Percentiles rank a stretch among this genome's conserved stretches.
These are phyloP conservation scores for Nibea albiflora DNA, from an alignment of 2,113 vertebrate genomes.

Conservation along the genomic window DNA sequence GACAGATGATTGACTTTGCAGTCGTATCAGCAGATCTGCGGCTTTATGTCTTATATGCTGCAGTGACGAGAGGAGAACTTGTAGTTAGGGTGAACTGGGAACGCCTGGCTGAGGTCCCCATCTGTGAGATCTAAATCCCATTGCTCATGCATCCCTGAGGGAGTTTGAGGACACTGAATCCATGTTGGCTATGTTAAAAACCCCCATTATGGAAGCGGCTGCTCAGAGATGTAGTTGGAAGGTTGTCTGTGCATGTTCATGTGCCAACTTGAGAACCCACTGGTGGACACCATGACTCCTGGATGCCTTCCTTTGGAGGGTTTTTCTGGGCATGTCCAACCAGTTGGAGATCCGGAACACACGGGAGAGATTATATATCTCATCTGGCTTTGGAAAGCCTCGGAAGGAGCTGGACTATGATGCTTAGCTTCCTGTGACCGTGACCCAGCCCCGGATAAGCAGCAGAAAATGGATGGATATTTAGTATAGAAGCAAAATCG, in stretches of 20 bases:
- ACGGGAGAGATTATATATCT: not conserved
- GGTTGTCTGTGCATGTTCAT: not conserved
- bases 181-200: not conserved
- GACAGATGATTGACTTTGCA: not conserved
- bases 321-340: not conserved
- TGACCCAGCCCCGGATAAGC: not conserved
- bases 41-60: not conserved
- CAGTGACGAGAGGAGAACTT: not conserved
- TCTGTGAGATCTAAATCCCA: not conserved
- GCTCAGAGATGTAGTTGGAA: not conserved
- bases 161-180: no score
- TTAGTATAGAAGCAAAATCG: conserved; percentile 23
- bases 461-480: not conserved
- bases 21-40: not conserved
- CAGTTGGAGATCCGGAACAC: not conserved
- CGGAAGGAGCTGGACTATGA: not conserved
- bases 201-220: not conserved
- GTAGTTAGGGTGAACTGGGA: not conserved
- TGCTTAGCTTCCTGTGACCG: not conserved
- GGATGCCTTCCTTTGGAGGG: not conserved
- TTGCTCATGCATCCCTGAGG: not conserved
- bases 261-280: not conserved
- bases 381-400: not conserved
- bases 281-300: not conserved
- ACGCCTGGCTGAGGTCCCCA: not conserved